Conservation (phyloP, 2,888 invertebrate genomes). For the Drosophila putrida region DNA sequence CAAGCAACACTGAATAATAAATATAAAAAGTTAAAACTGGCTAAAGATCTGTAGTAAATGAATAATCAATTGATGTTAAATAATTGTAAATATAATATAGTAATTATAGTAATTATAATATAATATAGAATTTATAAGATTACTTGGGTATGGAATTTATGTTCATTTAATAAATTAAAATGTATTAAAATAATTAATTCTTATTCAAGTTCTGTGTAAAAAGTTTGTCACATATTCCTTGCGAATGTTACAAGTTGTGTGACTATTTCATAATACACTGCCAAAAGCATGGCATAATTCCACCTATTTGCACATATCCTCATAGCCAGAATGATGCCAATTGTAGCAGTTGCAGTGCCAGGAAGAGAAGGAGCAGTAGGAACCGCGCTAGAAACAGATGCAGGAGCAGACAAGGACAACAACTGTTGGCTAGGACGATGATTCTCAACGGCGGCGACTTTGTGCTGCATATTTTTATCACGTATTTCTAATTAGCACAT, state of each 20-base stretch:
- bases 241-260: conserved; percentile 3
- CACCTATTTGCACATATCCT: conserved; percentile 37
- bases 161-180: too few species aligned
- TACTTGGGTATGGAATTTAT: too few species aligned
- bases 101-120: too few species aligned
- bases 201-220: too few species aligned
- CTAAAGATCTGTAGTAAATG: too few species aligned
- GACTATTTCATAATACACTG: conserved; percentile 7
- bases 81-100: too few species aligned
- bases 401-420: conserved; percentile 35
- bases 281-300: conserved; percentile 10
- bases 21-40: too few species aligned
- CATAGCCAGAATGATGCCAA: conserved; percentile 23
- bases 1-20: too few species aligned
- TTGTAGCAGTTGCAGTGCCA: conserved; percentile 21
- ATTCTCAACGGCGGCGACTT: conserved; percentile 13
- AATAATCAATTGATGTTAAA: too few species aligned
- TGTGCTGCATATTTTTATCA: conserved; percentile 63
- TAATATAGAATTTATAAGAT: too few species aligned
- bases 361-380: background rate
- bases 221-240: background rate
- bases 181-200: too few species aligned
- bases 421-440: conserved; percentile 31
- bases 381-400: background rate
- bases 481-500: conserved; percentile 78